phyloP scores from a whole-genome alignment of 2,113 vertebrate genomes.

The Manacus vitellinus region DNA sequence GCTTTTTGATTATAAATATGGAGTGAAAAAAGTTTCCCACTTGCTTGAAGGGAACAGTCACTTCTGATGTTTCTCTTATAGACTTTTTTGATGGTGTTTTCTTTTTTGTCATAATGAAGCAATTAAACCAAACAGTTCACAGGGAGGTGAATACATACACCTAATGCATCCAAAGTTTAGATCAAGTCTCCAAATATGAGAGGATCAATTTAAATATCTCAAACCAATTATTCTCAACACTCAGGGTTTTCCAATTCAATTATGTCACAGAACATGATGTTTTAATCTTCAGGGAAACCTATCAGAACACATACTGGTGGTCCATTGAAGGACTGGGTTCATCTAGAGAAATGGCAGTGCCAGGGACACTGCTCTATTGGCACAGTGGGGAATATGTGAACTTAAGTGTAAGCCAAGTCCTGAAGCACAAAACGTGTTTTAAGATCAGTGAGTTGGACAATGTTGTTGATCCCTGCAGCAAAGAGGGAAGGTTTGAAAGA shows the following conservation, averaged over 20 bases:
- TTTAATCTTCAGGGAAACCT: neutral
- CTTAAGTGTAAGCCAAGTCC: neutral
- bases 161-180: neutral
- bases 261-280: neutral
- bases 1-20: slow-evolving; percentile 40
- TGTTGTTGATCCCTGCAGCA: slow-evolving; percentile 48
- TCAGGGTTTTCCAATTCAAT: neutral
- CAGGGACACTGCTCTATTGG: fast-evolving
- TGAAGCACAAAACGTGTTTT: slow-evolving; percentile 20
- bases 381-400: neutral
- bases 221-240: neutral
- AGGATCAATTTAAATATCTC: neutral
- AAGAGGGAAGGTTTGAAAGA: slow-evolving; percentile 18
- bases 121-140: neutral
- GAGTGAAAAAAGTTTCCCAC: slow-evolving; percentile 34
- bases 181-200: neutral
- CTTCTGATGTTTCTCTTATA: neutral
- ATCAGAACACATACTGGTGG: neutral
- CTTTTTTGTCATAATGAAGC: neutral
- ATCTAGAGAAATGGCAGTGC: neutral
- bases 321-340: neutral
- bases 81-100: neutral
- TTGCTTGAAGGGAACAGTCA: slow-evolving; percentile 16
- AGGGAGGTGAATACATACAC: neutral
- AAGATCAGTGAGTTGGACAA: slow-evolving; percentile 22